These are phyloP conservation scores for Drosophila recens DNA, from an alignment of 2,888 invertebrate genomes.

Conservation along the genomic window DNA sequence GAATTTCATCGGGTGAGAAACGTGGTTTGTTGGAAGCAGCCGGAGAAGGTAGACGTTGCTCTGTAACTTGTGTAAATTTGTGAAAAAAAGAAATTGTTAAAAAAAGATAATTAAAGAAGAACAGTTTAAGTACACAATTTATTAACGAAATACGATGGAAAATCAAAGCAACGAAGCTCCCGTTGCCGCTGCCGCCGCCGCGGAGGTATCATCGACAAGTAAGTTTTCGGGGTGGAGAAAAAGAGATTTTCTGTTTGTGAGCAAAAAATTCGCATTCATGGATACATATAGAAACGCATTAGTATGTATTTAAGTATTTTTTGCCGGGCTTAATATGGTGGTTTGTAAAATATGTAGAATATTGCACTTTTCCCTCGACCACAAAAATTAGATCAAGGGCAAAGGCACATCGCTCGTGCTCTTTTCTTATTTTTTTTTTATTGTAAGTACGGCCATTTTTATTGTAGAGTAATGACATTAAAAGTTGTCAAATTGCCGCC, in stretches of 20 bases:
- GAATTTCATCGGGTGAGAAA: slow-evolving; percentile 59
- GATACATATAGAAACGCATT: slow-evolving; percentile 20
- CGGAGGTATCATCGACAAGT: slow-evolving; percentile 85
- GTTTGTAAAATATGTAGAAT: slow-evolving; percentile 20
- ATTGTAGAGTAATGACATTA: slow-evolving; percentile 52
- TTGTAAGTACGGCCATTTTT: slow-evolving; percentile 69
- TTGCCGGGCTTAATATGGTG: slow-evolving; percentile 44
- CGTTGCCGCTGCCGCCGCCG: slow-evolving; percentile 80
- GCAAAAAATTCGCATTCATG: slow-evolving; percentile 38
- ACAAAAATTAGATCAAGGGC: slow-evolving; percentile 70
- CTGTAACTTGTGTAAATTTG: slow-evolving; percentile 77
- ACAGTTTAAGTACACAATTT: slow-evolving; percentile 75
- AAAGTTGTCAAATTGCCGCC: slow-evolving; percentile 73
- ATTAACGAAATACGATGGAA: slow-evolving; percentile 78
- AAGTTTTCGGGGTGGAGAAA: slow-evolving; percentile 67
- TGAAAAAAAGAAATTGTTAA: slow-evolving; percentile 69
- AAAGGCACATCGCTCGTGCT: slow-evolving; percentile 41
- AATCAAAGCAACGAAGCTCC: slow-evolving; percentile 79
- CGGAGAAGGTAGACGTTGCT: slow-evolving; percentile 79
- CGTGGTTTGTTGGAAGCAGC: slow-evolving; percentile 82
- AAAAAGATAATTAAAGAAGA: slow-evolving; percentile 49
- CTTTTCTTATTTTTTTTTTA: slow-evolving; percentile 31
- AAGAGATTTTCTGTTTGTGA: slow-evolving; percentile 50
- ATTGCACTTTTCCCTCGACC: slow-evolving; percentile 33
- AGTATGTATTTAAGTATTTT: slow-evolving; percentile 36